Conservation (phyloP, 2,888 invertebrate species). For the Tipula unca region DNA sequence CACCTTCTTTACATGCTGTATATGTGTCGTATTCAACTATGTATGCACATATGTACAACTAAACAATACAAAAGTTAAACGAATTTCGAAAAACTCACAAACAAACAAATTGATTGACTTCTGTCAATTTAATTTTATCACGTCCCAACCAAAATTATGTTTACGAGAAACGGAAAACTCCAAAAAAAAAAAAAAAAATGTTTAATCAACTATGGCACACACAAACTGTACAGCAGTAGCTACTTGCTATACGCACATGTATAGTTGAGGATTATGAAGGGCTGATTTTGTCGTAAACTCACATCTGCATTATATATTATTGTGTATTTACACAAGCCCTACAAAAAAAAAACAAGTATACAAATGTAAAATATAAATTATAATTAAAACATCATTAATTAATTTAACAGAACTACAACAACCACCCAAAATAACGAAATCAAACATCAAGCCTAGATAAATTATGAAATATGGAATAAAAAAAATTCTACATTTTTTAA, state of each 20-base stretch:
- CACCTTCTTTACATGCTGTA: neutral
- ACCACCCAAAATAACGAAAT: neutral
- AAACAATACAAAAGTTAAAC: neutral
- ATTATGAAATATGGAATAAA: neutral
- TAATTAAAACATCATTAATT: neutral
- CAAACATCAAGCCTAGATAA: neutral
- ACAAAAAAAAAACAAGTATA: neutral
- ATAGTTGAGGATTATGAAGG: neutral
- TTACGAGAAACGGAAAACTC: neutral
- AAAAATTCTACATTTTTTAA: neutral
- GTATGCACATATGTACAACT: neutral
- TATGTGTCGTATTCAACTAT: neutral
- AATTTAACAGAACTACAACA: neutral
- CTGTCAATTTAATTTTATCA: neutral
- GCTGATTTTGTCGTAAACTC: neutral
- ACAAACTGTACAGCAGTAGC: neutral
- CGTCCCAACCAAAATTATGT: neutral
- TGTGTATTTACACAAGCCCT: neutral
- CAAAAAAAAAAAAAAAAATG: neutral
- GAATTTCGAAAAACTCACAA: neutral
- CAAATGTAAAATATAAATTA: neutral
- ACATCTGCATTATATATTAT: neutral
- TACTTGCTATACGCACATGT: neutral
- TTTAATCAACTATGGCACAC: neutral
- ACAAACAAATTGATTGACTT: neutral